These are phyloP conservation scores for Albula glossodonta DNA, from an alignment of 2,113 vertebrate species.

Conservation along the genomic window DNA sequence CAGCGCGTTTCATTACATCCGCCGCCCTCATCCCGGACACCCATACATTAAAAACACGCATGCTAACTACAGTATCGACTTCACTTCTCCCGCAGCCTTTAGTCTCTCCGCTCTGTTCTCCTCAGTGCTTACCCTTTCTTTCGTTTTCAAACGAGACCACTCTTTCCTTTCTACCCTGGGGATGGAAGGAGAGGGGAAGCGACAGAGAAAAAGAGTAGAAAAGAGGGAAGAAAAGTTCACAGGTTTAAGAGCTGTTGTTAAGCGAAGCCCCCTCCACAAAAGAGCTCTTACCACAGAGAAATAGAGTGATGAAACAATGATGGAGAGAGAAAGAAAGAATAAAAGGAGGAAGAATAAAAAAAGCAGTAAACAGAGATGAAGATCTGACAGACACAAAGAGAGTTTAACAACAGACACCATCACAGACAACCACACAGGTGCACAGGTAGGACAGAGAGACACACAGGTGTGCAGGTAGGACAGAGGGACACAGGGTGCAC, in stretches of 20 bases:
- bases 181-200: constrained; percentile 1
- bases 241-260: not conserved
- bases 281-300: not conserved
- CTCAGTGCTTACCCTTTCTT: constrained; percentile 61
- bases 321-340: not conserved
- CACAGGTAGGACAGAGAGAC: not conserved
- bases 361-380: not conserved
- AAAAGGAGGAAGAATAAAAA: not conserved
- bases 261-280: not conserved
- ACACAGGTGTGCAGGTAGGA: not conserved
- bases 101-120: not conserved
- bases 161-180: constrained; percentile 84
- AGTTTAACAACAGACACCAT: constrained; percentile 21
- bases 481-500: not conserved
- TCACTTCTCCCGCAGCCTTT: not conserved
- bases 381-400: constrained; percentile 28
- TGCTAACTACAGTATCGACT: not conserved
- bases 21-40: not conserved
- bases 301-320: not conserved
- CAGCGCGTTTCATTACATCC: no score
- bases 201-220: not conserved
- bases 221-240: not conserved
- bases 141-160: constrained; percentile 82
- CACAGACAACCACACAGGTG: not conserved
- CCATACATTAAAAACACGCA: not conserved